Evolutionary conservation across 1,140 invertebrate genomes (phyloP), one percentile per base, ranked within the genome.

Genomic region (Drosophila ficusphila): DNA sequence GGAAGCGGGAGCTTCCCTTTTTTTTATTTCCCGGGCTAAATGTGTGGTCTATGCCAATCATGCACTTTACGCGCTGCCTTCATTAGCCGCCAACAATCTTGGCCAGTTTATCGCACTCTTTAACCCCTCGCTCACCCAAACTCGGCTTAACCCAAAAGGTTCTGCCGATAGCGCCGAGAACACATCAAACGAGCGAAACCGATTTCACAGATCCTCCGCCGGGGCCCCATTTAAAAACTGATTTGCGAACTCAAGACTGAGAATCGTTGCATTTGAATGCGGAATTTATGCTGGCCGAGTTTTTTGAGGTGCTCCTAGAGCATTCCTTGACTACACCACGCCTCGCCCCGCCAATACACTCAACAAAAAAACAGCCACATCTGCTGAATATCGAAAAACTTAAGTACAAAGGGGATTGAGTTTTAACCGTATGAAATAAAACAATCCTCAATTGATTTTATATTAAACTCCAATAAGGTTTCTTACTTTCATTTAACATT

Each of bases 21-120:
- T 16, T 31, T 23, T 46, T 4, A n/a, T 47, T 29, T 16, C 12
- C 38, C 27, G 9, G 56, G 52, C 57, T n/a, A 38, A 64, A 71
- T 88, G 83, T 88, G 82, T 88, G 82, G 82, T 88, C 82, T 88
- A 88, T 88, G 82, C 70, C 82, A 89, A 88, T 88, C 82, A 88
- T 78, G 82, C 82, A 82, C 77, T 88, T 88, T 88, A 88, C 83
- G 81, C 82, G 72, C 69, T 61, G 69, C 47, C 72, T 88, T 82
- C 77, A 77, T 86, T 82, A 82, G 68, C 71, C 48, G 67, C 65
- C 53, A 71, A 71, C 68, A 71, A 71, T 71, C 68, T 71, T 71
- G 70, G 44, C 44, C 72, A 76, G 49, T 74, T 74, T 74, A 74
- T 79, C 79, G 60, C 58, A 47, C 33, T 16, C 44, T 27, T 29